Evolutionary conservation across 1,140 invertebrate species (phyloP).

Genomic region (Brachionus plicatilis): DNA sequence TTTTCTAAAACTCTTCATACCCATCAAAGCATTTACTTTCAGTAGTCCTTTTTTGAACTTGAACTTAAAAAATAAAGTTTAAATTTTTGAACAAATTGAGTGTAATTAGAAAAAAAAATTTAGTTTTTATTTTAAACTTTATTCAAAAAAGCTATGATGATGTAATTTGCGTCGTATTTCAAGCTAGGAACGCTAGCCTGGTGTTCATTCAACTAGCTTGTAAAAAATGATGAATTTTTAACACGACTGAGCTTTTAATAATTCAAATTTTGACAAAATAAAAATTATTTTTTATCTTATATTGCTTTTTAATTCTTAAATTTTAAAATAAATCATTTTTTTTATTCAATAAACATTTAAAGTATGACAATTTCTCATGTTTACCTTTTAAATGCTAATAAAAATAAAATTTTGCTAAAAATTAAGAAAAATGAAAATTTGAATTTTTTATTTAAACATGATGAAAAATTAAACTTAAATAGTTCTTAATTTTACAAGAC

Average conservation of each 20-base stretch:
- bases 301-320: no score
- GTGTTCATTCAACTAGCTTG: slow-evolving; percentile 34
- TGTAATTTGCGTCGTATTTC: slow-evolving; percentile 41
- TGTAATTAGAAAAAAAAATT: not conserved
- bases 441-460: no score
- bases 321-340: no score
- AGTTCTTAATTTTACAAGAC: not conserved
- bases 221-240: slow-evolving; percentile 24
- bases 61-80: not conserved
- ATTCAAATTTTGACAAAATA: not conserved
- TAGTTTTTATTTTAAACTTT: no score
- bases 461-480: not conserved
- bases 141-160: slow-evolving; percentile 26
- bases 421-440: no score
- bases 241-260: slow-evolving; percentile 32
- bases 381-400: no score
- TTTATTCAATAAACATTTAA: no score
- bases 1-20: not conserved
- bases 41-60: not conserved
- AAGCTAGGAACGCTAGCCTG: slow-evolving; percentile 35
- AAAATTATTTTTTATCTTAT: not conserved
- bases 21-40: not conserved
- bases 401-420: no score
- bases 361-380: no score
- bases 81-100: not conserved